phyloP scores from a whole-genome alignment of 2,888 invertebrate genomes.

The Melanargia galathea region DNA sequence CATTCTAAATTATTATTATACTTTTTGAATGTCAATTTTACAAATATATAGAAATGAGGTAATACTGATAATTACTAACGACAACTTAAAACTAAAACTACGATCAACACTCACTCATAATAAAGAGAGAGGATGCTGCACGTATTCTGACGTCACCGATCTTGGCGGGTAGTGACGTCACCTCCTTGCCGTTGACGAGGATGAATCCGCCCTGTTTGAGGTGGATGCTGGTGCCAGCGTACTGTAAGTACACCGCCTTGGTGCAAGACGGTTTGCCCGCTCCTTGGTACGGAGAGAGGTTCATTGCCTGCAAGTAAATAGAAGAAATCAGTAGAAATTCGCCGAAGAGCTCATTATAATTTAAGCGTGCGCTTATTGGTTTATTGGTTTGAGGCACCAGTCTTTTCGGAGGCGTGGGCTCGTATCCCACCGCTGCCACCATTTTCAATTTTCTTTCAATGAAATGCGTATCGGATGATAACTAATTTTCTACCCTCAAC shows the following conservation, averaged over 20 bases:
- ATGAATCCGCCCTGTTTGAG: conserved; percentile 89
- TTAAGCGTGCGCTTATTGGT: no score
- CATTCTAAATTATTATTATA: no score
- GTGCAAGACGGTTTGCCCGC: conserved; percentile 88
- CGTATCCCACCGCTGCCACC: no score
- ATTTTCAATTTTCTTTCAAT: no score
- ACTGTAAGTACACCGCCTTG: conserved; percentile 86
- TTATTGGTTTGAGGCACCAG: no score
- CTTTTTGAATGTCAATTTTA: no score
- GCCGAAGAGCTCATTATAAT: neutral
- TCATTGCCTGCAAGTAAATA: conserved; percentile 79
- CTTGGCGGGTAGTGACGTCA: conserved; percentile 84
- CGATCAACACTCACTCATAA: conserved; percentile 80
- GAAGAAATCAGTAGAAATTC: neutral
- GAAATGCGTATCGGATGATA: no score
- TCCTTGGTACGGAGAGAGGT: conserved; percentile 81
- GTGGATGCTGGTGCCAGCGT: conserved; percentile 82
- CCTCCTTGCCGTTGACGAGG: conserved; percentile 86
- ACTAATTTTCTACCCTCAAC: no score
- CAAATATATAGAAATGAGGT: no score
- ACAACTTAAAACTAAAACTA: no score
- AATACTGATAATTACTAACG: no score
- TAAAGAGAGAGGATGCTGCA: conserved; percentile 89
- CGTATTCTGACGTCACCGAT: conserved; percentile 85
- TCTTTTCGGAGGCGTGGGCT: no score